Evolutionary conservation across 1,140 invertebrate genomes (phyloP).

Genomic region (Amyelois transitella): DNA sequence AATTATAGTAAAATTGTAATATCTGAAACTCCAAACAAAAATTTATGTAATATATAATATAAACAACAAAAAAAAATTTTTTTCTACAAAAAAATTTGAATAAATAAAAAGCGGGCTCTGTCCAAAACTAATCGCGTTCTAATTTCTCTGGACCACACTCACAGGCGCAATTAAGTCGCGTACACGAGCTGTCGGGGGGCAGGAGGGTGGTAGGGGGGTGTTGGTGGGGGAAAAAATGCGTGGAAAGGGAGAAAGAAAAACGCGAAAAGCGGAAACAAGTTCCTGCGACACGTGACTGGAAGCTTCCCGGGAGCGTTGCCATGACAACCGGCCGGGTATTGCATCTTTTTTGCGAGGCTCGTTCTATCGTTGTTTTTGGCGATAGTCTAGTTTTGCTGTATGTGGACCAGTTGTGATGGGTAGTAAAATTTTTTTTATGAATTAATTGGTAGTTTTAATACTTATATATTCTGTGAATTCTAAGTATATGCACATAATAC

Average conservation of each 20-base stretch:
- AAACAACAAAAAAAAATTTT: slow-evolving; percentile 15
- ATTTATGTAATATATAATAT: neutral
- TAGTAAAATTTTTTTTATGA: neutral
- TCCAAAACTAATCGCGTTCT: slow-evolving; percentile 42
- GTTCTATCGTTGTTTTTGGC: neutral
- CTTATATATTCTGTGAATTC: too few relatives aligned
- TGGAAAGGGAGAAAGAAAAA: slow-evolving; percentile 52
- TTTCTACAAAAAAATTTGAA: slow-evolving; percentile 17
- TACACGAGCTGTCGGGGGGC: slow-evolving; percentile 46
- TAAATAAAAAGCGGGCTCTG: slow-evolving; percentile 22
- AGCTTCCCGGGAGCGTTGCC: slow-evolving; percentile 62
- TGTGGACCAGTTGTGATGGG: too few relatives aligned
- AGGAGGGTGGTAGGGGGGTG: slow-evolving; percentile 3
- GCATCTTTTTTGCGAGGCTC: slow-evolving; percentile 4
- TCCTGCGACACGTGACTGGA: slow-evolving; percentile 67
- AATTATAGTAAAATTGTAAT: too few relatives aligned
- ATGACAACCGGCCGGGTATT: slow-evolving; percentile 38
- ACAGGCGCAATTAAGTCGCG: slow-evolving; percentile 71
- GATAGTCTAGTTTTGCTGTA: neutral
- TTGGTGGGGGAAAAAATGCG: slow-evolving; percentile 46
- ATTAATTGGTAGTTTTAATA: too few relatives aligned
- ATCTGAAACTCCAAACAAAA: too few relatives aligned
- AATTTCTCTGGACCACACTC: slow-evolving; percentile 71
- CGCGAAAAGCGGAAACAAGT: slow-evolving; percentile 62
- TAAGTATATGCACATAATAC: too few relatives aligned